These are phyloP conservation scores for Sialia sialis DNA, from an alignment of 2,113 vertebrate species.

Conservation along the genomic window DNA sequence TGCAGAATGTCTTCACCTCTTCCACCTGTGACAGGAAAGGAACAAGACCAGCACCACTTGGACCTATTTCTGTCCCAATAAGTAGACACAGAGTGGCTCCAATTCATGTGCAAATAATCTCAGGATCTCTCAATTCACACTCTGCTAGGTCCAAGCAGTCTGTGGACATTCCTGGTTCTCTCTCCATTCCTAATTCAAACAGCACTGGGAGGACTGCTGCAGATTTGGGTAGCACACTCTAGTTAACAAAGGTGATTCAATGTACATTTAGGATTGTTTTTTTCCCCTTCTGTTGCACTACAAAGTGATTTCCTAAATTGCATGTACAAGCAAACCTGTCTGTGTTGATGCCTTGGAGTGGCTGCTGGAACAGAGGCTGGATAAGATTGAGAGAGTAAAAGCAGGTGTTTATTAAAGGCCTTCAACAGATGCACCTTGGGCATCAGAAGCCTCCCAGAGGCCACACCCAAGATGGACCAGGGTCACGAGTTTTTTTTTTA, in stretches of 20 bases:
- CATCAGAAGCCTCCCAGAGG: neutral
- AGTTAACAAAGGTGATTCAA: neutral
- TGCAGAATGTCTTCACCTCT: neutral
- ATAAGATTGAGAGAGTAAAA: neutral
- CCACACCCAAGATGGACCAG: neutral
- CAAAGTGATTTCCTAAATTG: fast-evolving
- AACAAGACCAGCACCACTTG: neutral
- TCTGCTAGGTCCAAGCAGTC: neutral
- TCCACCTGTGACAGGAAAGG: neutral
- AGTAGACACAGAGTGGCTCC: neutral
- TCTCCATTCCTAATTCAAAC: neutral
- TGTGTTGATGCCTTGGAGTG: neutral
- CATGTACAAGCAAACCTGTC: neutral
- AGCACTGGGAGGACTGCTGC: neutral
- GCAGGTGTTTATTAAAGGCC: neutral
- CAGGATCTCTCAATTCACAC: neutral
- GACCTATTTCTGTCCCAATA: neutral
- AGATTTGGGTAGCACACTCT: neutral
- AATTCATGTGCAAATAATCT: neutral
- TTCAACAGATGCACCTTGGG: neutral
- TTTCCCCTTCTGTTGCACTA: neutral
- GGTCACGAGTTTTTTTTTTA: neutral
- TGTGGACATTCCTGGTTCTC: neutral
- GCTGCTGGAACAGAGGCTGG: neutral
- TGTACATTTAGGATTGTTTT: fast-evolving